A percentile compares a stretch with the other conserved stretches of the same genome.
phyloP scores from a whole-genome alignment of 2,113 vertebrate genomes.

The Corynorhinus townsendii region DNA sequence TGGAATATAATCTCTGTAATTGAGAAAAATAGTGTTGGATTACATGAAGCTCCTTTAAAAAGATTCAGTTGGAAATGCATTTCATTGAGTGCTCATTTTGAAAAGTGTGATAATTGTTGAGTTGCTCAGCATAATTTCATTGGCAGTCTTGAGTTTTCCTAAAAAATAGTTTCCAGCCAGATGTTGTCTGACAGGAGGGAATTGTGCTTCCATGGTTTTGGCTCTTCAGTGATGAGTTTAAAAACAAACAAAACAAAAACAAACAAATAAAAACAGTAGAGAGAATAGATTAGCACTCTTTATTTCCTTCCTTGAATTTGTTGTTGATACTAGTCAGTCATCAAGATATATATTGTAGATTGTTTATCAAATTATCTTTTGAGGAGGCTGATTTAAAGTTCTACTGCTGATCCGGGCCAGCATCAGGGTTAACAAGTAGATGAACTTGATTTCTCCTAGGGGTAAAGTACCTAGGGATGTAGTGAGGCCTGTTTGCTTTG shows the following conservation, averaged over 20 bases:
- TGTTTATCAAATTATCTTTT: background rate
- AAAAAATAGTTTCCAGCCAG: constrained; percentile 6
- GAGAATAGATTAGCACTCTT: background rate
- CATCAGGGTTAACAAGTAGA: background rate
- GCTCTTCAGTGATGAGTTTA: background rate
- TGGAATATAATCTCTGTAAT: background rate
- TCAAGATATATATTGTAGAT: background rate
- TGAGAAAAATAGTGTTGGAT: constrained; percentile 9
- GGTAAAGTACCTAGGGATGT: background rate
- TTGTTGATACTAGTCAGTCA: background rate
- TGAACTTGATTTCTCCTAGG: background rate
- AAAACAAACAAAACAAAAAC: background rate
- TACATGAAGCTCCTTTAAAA: background rate
- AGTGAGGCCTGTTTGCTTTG: background rate
- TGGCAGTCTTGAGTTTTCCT: constrained; percentile 31
- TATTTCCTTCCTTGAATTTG: constrained; percentile 2
- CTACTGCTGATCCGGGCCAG: background rate
- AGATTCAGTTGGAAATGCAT: constrained; percentile 1
- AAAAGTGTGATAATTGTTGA: constrained; percentile 19
- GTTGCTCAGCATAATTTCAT: constrained; percentile 47
- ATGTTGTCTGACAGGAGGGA: background rate
- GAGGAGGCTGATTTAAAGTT: background rate
- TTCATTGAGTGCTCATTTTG: constrained; percentile 25
- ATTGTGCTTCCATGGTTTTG: background rate
- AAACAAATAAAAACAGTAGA: background rate